A percentile compares a stretch with the other conserved stretches of the same genome.
Evolutionary conservation across 1,140 invertebrate species (phyloP).

Genomic region (Penaeus vannamei): DNA sequence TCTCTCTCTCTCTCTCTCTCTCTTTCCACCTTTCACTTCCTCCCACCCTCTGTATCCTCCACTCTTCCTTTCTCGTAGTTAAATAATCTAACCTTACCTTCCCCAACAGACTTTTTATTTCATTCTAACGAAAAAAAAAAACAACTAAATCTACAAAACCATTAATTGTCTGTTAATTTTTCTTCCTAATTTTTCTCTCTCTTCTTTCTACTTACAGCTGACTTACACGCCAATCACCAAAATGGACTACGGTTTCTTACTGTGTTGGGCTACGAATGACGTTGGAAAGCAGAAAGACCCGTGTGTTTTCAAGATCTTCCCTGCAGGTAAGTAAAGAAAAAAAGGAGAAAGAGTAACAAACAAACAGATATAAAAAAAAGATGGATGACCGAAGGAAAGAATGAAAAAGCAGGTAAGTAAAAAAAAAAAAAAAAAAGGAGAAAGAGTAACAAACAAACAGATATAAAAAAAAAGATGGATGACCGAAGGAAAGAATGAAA

Average conservation of each 20-base stretch:
- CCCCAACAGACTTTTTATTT: no score
- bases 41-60: no score
- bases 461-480: no score
- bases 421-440: no score
- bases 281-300: conserved; percentile 85
- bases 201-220: conserved; percentile 36
- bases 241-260: conserved; percentile 85
- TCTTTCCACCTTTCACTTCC: not conserved
- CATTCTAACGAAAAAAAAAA: no score
- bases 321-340: conserved; percentile 79
- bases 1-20: not conserved
- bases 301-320: conserved; percentile 85
- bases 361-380: no score
- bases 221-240: conserved; percentile 87
- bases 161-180: not conserved
- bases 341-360: no score
- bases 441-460: no score
- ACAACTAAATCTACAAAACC: conserved; percentile 2
- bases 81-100: not conserved
- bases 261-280: conserved; percentile 88
- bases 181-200: not conserved
- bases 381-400: no score
- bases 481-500: no score
- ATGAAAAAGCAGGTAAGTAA: no score
- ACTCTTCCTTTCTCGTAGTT: not conserved